Percentiles rank a stretch among this genome's conserved stretches.
Conservation (phyloP, 2,888 invertebrate species). For the Chrysomela aeneicollis region DNA sequence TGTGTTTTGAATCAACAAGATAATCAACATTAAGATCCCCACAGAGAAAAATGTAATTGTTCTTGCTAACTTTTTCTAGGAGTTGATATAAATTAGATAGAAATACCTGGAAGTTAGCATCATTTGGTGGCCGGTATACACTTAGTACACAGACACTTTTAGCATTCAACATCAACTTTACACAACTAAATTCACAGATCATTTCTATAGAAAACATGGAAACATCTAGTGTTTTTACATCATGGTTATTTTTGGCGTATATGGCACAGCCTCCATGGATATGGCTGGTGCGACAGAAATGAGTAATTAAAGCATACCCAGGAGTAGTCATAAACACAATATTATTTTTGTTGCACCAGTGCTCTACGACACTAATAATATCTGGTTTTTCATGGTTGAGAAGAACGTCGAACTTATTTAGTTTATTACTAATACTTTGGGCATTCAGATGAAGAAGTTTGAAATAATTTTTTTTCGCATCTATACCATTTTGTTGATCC, state of each 20-base stretch:
- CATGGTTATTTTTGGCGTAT: not conserved
- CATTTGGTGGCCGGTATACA: not conserved
- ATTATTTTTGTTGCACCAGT: constrained; percentile 1
- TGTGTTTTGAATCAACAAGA: not conserved
- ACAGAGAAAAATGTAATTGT: not conserved
- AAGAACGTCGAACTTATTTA: not conserved
- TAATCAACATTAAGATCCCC: not conserved
- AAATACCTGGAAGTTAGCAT: not conserved
- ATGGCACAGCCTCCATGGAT: not conserved
- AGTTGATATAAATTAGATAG: not conserved
- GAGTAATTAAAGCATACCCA: not conserved
- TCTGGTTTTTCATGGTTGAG: not conserved
- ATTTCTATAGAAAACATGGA: not conserved
- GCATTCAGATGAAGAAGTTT: constrained; percentile 17
- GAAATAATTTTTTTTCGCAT: not conserved
- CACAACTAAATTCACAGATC: not conserved
- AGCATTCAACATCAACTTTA: not conserved
- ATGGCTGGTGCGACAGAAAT: not conserved
- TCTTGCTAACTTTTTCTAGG: not conserved
- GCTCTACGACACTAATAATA: not conserved
- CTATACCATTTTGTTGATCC: too few species aligned
- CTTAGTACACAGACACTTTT: not conserved
- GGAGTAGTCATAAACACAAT: not conserved
- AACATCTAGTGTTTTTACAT: not conserved
- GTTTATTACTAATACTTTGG: not conserved